Evolutionary conservation across 2,113 vertebrate genomes (phyloP).

Genomic region (Gopherus flavomarginatus): DNA sequence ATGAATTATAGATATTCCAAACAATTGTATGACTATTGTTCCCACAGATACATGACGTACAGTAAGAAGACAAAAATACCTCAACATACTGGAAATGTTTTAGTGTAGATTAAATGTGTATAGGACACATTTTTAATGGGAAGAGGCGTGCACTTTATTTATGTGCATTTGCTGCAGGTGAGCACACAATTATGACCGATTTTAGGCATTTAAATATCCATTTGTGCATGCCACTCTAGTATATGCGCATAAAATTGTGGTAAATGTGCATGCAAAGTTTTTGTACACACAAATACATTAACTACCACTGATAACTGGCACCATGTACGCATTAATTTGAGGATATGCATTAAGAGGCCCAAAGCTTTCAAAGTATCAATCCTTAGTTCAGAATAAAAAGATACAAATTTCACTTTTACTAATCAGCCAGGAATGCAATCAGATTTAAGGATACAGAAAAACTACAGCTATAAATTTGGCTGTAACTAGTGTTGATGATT

Average conservation of each 20-base stretch:
- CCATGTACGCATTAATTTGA: background rate
- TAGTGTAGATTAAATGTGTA: background rate
- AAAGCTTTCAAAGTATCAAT: background rate
- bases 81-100: background rate
- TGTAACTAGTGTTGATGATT: background rate
- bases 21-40: background rate
- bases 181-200: background rate
- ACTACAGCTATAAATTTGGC: background rate
- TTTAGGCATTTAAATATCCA: accelerated
- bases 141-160: background rate
- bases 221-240: background rate
- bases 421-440: background rate
- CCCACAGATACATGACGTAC: background rate
- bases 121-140: background rate
- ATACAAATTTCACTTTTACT: slow-evolving; percentile 12
- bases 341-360: background rate
- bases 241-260: background rate
- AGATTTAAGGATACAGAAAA: background rate
- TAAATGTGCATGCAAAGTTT: background rate
- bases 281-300: accelerated
- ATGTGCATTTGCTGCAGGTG: accelerated
- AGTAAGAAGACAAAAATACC: background rate
- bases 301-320: accelerated
- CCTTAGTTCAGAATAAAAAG: background rate
- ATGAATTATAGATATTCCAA: slow-evolving; percentile 42